phyloP scores from a whole-genome alignment of 2,888 invertebrate species.

The Microctonus brassicae region DNA sequence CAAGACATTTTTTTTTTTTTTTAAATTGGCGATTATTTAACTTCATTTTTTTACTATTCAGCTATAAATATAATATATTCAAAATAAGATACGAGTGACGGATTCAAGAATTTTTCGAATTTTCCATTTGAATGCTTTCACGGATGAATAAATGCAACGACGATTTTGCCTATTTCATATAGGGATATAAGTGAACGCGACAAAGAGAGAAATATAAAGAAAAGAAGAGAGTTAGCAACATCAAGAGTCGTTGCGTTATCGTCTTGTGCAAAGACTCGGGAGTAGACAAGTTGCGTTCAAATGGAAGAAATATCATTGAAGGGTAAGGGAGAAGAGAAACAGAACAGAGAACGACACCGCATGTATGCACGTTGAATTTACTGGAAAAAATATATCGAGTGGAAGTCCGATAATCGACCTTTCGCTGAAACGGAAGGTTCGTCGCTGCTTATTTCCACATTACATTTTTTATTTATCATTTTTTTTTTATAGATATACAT shows the following conservation, averaged over 20 bases:
- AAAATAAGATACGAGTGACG: neutral
- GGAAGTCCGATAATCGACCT: conserved; percentile 37
- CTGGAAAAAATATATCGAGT: conserved; percentile 38
- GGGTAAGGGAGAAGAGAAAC: neutral
- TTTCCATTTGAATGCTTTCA: conserved; percentile 18
- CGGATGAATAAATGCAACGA: conserved; percentile 1
- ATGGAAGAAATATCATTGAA: neutral
- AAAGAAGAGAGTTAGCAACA: conserved; percentile 1
- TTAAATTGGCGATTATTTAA: neutral
- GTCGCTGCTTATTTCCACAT: conserved; percentile 8
- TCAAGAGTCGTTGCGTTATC: conserved; percentile 34
- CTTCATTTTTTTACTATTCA: neutral
- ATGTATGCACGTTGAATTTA: conserved; percentile 28
- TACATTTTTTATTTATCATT: conserved; percentile 2
- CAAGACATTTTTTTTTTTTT: neutral
- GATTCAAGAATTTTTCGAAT: conserved; percentile 17
- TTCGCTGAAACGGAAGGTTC: conserved; percentile 9
- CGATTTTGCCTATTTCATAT: neutral
- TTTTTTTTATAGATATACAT: too few relatives aligned
- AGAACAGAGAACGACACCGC: neutral
- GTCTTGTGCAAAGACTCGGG: conserved; percentile 22
- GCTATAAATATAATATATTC: neutral
- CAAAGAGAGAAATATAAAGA: neutral
- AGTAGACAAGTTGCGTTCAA: neutral
- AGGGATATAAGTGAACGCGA: neutral